phyloP scores from a whole-genome alignment of 1,140 invertebrate genomes.

The Drosophila lowei region DNA sequence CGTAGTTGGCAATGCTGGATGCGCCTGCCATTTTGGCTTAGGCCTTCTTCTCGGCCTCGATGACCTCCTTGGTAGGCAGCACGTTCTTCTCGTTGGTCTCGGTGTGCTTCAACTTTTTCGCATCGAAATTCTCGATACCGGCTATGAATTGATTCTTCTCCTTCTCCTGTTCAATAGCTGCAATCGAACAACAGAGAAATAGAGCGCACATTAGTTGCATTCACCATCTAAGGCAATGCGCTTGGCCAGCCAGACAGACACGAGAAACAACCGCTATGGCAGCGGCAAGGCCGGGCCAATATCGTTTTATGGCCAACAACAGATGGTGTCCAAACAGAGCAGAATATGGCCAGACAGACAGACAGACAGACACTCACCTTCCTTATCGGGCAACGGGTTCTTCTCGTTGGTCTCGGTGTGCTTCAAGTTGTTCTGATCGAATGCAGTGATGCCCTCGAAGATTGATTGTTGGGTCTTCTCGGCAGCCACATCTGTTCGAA shows the following conservation, averaged over 20 bases:
- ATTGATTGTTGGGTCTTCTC: conserved; percentile 94
- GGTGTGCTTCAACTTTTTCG: conserved; percentile 92
- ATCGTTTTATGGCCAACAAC: conserved; percentile 20
- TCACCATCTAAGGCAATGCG: conserved; percentile 51
- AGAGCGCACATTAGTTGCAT: conserved; percentile 38
- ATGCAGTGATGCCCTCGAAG: conserved; percentile 92
- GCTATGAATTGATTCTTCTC: conserved; percentile 92
- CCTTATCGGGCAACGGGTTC: conserved; percentile 96
- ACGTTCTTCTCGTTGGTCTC: conserved; percentile 95
- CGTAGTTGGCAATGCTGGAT: too few relatives aligned
- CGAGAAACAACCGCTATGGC: too few relatives aligned
- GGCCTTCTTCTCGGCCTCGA: conserved; percentile 89
- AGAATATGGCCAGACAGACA: conserved; percentile 18
- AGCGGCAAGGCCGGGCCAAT: too few relatives aligned
- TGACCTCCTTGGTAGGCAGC: conserved; percentile 92
- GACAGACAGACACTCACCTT: conserved; percentile 87
- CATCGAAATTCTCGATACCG: conserved; percentile 94
- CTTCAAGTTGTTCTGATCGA: conserved; percentile 92
- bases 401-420: conserved; percentile 97
- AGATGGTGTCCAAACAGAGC: too few relatives aligned
- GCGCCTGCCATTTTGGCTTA: conserved; percentile 72
- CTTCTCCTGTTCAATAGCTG: conserved; percentile 94
- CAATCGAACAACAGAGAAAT: conserved; percentile 58
- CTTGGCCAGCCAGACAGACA: conserved; percentile 16
- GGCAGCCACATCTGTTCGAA: conserved; percentile 89